These are phyloP conservation scores for Myotis daubentonii DNA, from an alignment of 2,797 vertebrate genomes.

Conservation along the genomic window DNA sequence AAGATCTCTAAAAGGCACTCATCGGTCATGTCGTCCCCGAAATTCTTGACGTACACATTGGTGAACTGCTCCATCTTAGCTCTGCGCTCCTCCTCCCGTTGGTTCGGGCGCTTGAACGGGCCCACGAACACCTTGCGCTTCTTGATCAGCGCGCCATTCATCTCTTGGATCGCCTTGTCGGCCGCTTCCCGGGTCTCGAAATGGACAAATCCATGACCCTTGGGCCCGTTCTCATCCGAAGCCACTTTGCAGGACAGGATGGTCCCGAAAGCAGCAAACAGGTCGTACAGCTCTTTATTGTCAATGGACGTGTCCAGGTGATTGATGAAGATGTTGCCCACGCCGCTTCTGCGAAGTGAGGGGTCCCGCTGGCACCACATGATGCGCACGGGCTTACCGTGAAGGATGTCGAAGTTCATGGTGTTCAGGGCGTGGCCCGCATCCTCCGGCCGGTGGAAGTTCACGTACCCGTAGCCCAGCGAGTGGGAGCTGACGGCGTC, in stretches of 20 bases:
- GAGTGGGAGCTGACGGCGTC: slow-evolving; percentile 94
- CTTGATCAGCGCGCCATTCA: slow-evolving; percentile 99
- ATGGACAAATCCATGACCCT: slow-evolving; percentile 99
- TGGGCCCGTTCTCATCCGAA: slow-evolving; percentile 99
- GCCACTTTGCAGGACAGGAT: slow-evolving; percentile 99
- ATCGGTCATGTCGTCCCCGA: neutral
- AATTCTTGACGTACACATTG: neutral
- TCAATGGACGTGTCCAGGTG: slow-evolving; percentile 99
- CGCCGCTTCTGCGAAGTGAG: slow-evolving; percentile 96
- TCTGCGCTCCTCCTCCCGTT: neutral
- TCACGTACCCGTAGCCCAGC: slow-evolving; percentile 94
- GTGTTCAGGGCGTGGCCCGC: slow-evolving; percentile 98
- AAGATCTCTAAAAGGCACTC: neutral
- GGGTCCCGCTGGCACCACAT: slow-evolving; percentile 99
- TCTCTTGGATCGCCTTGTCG: slow-evolving; percentile 98
- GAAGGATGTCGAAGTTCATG: slow-evolving; percentile 99
- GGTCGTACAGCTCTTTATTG: slow-evolving; percentile 98
- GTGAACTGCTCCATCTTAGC: neutral
- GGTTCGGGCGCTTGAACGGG: neutral
- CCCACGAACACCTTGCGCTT: slow-evolving; percentile 90
- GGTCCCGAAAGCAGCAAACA: slow-evolving; percentile 98
- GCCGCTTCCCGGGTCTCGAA: slow-evolving; percentile 99
- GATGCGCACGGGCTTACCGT: slow-evolving; percentile 98
- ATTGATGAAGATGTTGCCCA: slow-evolving; percentile 99
- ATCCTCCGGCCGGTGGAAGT: slow-evolving; percentile 94